These are phyloP conservation scores for Cherax quadricarinatus DNA, from an alignment of 1,140 invertebrate species.

Conservation along the genomic window DNA sequence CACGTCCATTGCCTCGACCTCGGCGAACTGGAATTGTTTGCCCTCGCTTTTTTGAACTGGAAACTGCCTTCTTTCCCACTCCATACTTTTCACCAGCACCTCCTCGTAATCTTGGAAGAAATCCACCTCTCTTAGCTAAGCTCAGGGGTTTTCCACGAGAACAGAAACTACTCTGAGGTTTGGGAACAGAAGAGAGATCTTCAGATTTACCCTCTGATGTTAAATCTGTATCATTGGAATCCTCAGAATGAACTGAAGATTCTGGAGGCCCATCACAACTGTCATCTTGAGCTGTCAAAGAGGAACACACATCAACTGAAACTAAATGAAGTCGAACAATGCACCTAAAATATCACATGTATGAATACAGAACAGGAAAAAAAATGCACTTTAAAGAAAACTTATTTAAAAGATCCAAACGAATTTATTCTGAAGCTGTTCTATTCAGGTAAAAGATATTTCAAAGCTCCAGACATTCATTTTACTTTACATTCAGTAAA, in stretches of 20 bases:
- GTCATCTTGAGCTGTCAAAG: slow-evolving; percentile 39
- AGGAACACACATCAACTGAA: neutral
- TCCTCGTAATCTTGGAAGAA: slow-evolving; percentile 64
- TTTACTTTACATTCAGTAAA: too few relatives aligned
- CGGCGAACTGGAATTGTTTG: slow-evolving; percentile 60
- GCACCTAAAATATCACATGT: too few relatives aligned
- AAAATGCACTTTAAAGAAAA: too few relatives aligned
- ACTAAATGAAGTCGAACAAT: too few relatives aligned
- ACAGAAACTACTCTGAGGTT: slow-evolving; percentile 44
- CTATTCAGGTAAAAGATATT: too few relatives aligned
- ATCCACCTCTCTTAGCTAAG: slow-evolving; percentile 64
- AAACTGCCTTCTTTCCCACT: slow-evolving; percentile 62
- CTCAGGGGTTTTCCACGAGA: slow-evolving; percentile 64
- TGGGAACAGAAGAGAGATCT: slow-evolving; percentile 28
- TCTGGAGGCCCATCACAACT: slow-evolving; percentile 57
- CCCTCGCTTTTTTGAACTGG: slow-evolving; percentile 44
- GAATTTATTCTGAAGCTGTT: too few relatives aligned
- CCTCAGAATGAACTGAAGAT: slow-evolving; percentile 52
- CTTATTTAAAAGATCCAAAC: too few relatives aligned
- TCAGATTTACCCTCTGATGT: slow-evolving; percentile 52
- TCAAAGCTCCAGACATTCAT: too few relatives aligned
- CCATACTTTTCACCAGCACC: slow-evolving; percentile 48
- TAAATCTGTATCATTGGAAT: slow-evolving; percentile 53
- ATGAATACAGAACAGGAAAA: too few relatives aligned
- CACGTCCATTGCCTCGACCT: slow-evolving; percentile 60